Percentiles rank a stretch among this genome's conserved stretches.
Evolutionary conservation across 1,140 invertebrate genomes (phyloP).

Genomic region (Callitettix versicolor): DNA sequence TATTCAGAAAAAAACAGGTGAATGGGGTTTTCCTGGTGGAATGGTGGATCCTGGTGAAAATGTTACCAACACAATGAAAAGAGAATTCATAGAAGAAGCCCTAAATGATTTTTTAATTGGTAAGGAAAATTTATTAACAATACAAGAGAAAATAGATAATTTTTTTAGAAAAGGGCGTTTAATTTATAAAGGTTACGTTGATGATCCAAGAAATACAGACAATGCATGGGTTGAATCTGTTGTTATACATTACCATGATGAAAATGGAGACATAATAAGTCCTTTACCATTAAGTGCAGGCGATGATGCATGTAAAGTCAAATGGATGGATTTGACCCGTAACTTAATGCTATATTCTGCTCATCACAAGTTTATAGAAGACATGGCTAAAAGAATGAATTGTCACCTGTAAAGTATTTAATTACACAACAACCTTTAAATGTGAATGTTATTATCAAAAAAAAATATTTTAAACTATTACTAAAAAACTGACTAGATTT

Average conservation of each 20-base stretch:
- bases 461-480: too few relatives aligned
- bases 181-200: constrained; percentile 84
- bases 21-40: constrained; percentile 90
- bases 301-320: constrained; percentile 79
- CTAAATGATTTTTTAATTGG: constrained; percentile 53
- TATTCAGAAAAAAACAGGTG: constrained; percentile 71
- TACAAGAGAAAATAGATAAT: constrained; percentile 44
- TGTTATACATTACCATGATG: constrained; percentile 88
- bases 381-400: constrained; percentile 12
- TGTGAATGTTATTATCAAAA: too few relatives aligned
- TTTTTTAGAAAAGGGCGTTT: constrained; percentile 63
- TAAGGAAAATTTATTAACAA: constrained; percentile 38
- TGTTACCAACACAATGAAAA: constrained; percentile 61
- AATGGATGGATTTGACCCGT: constrained; percentile 70
- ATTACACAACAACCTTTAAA: too few relatives aligned
- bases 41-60: constrained; percentile 92
- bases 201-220: constrained; percentile 93
- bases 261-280: constrained; percentile 48
- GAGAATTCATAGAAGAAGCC: constrained; percentile 94
- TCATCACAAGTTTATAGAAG: constrained; percentile 22
- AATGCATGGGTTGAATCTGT: constrained; percentile 96
- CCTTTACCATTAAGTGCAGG: constrained; percentile 66
- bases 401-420: constrained; percentile 20
- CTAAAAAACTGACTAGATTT: too few relatives aligned
- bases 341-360: constrained; percentile 73